Evolutionary conservation across 1,140 invertebrate species (phyloP).

Genomic region (Conus betulinus): DNA sequence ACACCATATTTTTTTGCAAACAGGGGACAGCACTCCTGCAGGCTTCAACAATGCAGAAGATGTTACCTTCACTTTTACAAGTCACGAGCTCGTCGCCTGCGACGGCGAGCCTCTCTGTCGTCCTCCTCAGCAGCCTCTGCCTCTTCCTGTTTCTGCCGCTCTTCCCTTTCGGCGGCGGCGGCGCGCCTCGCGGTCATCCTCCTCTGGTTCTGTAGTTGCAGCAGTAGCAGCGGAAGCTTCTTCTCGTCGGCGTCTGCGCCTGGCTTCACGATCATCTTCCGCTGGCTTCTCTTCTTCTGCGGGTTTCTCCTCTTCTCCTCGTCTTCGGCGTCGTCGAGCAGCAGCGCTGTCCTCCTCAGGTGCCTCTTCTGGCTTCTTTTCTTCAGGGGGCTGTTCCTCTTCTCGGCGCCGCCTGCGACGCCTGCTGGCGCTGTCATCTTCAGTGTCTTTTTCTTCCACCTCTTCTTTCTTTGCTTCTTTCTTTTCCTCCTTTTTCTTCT

Average conservation of each 20-base stretch:
- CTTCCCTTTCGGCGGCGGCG: constrained; percentile 4
- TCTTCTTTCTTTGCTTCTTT: constrained; percentile 38
- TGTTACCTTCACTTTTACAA: constrained; percentile 12
- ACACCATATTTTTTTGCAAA: too few species aligned
- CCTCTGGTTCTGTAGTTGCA: background rate
- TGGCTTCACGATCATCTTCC: constrained; percentile 21
- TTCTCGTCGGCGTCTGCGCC: constrained; percentile 31
- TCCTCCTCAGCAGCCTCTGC: constrained; percentile 33
- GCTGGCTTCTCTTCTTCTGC: constrained; percentile 30
- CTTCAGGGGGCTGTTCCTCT: constrained; percentile 32
- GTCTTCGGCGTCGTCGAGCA: background rate
- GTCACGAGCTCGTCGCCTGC: constrained; percentile 15
- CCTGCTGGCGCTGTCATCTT: constrained; percentile 18
- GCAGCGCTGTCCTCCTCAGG: constrained; percentile 30
- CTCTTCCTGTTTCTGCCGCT: constrained; percentile 31
- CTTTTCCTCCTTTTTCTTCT: constrained; percentile 17
- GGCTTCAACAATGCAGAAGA: background rate
- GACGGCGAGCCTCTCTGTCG: constrained; percentile 15
- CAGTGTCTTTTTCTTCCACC: constrained; percentile 32
- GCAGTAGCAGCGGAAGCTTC: background rate
- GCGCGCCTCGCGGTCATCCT: constrained; percentile 10
- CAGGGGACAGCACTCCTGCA: background rate
- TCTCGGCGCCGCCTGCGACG: background rate
- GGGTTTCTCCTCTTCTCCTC: constrained; percentile 10
- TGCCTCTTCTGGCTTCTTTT: constrained; percentile 38